Base-by-base conservation (phyloP, 2,113 vertebrate genomes). In the Microtus ochrogaster region DNA sequence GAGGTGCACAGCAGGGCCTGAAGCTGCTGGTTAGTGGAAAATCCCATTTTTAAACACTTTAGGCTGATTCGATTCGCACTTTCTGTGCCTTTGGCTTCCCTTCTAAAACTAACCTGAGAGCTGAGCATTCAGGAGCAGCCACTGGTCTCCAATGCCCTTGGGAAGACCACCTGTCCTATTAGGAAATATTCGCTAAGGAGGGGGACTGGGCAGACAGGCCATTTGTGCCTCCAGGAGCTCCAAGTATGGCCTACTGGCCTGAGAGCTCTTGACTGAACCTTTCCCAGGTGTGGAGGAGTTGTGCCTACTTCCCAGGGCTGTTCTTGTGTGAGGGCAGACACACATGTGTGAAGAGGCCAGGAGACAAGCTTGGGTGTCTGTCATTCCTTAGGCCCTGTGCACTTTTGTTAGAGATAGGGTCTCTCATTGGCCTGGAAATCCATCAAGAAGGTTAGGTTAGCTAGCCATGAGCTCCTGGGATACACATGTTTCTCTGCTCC, bases 41-140 rank as follows among this genome's bases (percentile, higher is more conserved):
- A n/a, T 41, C 55, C 49, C 19, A 8, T 63, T 79, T 93, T 66
- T 44, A 44, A 90, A 52, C 49, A 17, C 44, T 66, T 66, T 30
- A 36, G 22, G 4, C 12, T 95, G 94, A 84, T 83, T 72, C 78
- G 94, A 84, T 83, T 72, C 78, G 65, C 44, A 74, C 73, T 94
- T 94, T 92, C 87, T 82, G 44, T 44, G 66, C 44, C 9, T 89
- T 92, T 2, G 0, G 70, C 76, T 92, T 90, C 82, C 78, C 73
- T 94, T 81, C 68, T 16, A 55, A 89, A 74, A 33, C 63, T 66
- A 33, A 70, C 5, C 30, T 33, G 4, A 36, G 44, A 41, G 33
- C 7, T 14, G 28, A 36, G 24, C 12, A 39, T n/a, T 9, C 3
- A 3, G 26, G 49, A 82, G 49, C 41, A 47, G 33, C 33, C 17